A percentile compares a stretch with the other conserved stretches of the same genome.
phyloP scores from a whole-genome alignment of 2,797 vertebrate genomes.

The Peromyscus nudipes region DNA sequence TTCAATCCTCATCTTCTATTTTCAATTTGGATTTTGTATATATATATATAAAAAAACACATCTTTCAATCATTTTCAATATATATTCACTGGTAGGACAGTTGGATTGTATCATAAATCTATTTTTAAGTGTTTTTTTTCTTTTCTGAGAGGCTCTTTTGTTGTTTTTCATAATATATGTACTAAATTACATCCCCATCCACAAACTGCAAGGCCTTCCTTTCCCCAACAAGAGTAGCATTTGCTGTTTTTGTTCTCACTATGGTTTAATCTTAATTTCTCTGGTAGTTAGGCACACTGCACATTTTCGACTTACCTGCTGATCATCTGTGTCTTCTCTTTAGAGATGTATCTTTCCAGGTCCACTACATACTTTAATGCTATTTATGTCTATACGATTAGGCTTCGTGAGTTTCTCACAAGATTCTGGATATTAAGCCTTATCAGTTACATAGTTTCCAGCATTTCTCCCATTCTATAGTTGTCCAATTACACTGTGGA shows the following conservation, averaged over 20 bases:
- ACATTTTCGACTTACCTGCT: background rate
- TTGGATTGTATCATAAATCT: no score
- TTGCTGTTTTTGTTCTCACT: no score
- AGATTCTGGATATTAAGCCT: background rate
- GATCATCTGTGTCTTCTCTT: background rate
- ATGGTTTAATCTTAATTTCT: background rate
- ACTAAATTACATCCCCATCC: background rate
- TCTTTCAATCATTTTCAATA: no score
- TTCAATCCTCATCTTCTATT: background rate
- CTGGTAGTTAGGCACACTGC: background rate
- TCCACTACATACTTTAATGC: background rate
- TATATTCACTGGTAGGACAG: no score
- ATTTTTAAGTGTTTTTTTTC: no score
- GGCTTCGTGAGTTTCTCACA: background rate
- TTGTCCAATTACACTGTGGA: background rate
- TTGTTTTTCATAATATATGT: background rate
- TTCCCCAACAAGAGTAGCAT: no score
- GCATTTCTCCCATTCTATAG: background rate
- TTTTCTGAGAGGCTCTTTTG: no score
- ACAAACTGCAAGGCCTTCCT: background rate
- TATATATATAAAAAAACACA: no score
- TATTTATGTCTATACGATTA: background rate
- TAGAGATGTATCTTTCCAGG: background rate
- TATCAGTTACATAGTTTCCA: background rate
- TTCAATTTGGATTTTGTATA: background rate